Evolutionary conservation across 2,797 vertebrate genomes (phyloP), one percentile per base, ranked within the genome.

Genomic region (Dermochelys coriacea): DNA sequence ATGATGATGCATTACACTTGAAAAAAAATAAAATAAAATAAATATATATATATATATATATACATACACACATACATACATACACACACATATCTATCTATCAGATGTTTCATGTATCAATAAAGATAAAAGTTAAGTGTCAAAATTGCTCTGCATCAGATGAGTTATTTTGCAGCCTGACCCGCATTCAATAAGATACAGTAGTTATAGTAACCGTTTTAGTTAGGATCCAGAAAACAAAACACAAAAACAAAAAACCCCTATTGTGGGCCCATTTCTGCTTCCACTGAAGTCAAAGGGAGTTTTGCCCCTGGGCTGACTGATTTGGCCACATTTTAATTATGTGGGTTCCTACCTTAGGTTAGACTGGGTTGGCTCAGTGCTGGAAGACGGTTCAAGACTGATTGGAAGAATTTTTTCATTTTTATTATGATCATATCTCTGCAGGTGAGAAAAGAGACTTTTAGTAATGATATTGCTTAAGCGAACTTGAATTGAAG

Each of bases 361-460:
- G 93, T 99, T 99, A 80, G 99, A 99, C 45, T 99, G 98, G 18
- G 99, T 93, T 0, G 99, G 98, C 64, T 99, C 99, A 0, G 98
- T 98, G 84, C 99, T 99, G 91, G 99, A 99, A 1, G 99, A 99
- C 0, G 99, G 99, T 87, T 99, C 99, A 93, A 99, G 98, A 89
- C 99, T 99, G 88, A 99, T 98, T 29, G 99, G 99, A 96, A 99
- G 98, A 81, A 99, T 98, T 98, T 99, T 99, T 95, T 99, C 99
- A 52, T 98, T 99, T 97, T 99, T 99, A 96, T 98, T 99, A 97
- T 99, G 99, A 97, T 99, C 99, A 1, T 99, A 99, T 96, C 99
- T 99, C 99, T 99, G 95, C 18, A n/a, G 95, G 51, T 12, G 87
- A 97, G 90, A 96, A 59, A 96, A 85, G 96, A 91, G 68, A 50